phyloP scores from a whole-genome alignment of 2,888 invertebrate species.

The Drosophila anceps region DNA sequence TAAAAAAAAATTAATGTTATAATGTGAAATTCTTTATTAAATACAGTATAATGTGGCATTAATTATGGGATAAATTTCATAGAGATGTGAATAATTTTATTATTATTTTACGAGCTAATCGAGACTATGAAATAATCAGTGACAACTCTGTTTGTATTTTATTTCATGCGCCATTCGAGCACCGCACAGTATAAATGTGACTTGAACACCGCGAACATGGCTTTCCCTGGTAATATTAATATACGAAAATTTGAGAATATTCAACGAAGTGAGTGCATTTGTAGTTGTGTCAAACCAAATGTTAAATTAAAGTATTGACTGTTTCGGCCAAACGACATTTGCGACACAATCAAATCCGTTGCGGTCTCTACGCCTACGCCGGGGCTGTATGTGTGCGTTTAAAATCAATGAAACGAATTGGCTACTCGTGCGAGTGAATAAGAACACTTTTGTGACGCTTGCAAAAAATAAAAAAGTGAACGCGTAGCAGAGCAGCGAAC shows the following conservation, averaged over 20 bases:
- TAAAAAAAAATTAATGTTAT: background rate
- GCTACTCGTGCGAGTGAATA: slow-evolving; percentile 62
- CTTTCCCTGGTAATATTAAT: slow-evolving; percentile 89
- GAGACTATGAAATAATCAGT: slow-evolving; percentile 17
- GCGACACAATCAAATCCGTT: slow-evolving; percentile 26
- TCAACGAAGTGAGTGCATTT: slow-evolving; percentile 60
- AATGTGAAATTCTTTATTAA: background rate
- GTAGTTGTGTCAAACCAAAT: slow-evolving; percentile 81
- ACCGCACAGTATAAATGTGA: slow-evolving; percentile 95
- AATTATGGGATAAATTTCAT: background rate
- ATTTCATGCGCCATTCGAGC: slow-evolving; percentile 59
- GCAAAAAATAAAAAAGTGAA: slow-evolving; percentile 60
- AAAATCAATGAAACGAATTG: slow-evolving; percentile 62
- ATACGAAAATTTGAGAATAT: slow-evolving; percentile 79
- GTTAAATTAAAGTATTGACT: slow-evolving; percentile 81
- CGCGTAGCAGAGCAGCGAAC: slow-evolving; percentile 51
- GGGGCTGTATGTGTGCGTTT: slow-evolving; percentile 45
- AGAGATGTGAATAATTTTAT: background rate
- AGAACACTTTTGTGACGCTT: slow-evolving; percentile 56
- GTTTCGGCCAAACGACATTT: slow-evolving; percentile 39
- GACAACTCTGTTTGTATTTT: slow-evolving; percentile 59
- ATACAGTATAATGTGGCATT: background rate
- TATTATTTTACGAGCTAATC: background rate
- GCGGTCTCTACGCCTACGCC: slow-evolving; percentile 27
- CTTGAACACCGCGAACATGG: slow-evolving; percentile 83